These are phyloP conservation scores for Magallana angulata DNA, from an alignment of 1,140 invertebrate genomes.

Conservation along the genomic window DNA sequence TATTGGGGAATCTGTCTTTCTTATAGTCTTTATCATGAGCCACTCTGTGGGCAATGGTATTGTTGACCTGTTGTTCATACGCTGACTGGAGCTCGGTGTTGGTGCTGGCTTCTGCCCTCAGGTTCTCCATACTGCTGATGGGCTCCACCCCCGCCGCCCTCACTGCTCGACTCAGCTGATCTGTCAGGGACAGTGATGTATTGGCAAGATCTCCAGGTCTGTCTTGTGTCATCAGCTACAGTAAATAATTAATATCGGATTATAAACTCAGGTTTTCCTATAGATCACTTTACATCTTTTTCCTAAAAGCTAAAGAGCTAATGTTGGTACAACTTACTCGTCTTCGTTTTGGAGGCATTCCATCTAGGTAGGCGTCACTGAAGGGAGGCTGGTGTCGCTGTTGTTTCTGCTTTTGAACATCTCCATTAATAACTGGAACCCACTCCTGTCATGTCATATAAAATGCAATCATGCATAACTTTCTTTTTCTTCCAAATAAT, in stretches of 20 bases:
- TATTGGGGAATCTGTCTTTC: slow-evolving; percentile 81
- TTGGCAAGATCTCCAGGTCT: slow-evolving; percentile 62
- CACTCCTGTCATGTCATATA: slow-evolving; percentile 83
- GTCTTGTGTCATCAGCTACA: slow-evolving; percentile 77
- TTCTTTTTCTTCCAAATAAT: too few species aligned
- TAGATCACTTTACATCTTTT: too few species aligned
- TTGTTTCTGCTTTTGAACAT: slow-evolving; percentile 82
- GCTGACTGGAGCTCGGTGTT: slow-evolving; percentile 79
- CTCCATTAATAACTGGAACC: slow-evolving; percentile 89
- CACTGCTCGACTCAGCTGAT: slow-evolving; percentile 81
- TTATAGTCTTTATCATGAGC: slow-evolving; percentile 80
- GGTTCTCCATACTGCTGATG: slow-evolving; percentile 79
- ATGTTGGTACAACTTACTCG: slow-evolving; percentile 81
- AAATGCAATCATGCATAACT: too few species aligned
- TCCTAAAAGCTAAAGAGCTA: too few species aligned
- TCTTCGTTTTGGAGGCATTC: slow-evolving; percentile 89
- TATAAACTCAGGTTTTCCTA: too few species aligned
- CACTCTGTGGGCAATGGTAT: slow-evolving; percentile 77
- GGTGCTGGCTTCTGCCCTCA: slow-evolving; percentile 78
- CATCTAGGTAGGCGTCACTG: slow-evolving; percentile 90
- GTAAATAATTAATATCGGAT: slow-evolving; percentile 53
- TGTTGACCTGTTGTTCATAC: slow-evolving; percentile 79
- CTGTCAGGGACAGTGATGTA: slow-evolving; percentile 65
- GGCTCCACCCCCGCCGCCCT: slow-evolving; percentile 80
- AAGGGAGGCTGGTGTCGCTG: slow-evolving; percentile 82